Conservation (phyloP, 1,140 invertebrate species). For the Anoplophora glabripennis region DNA sequence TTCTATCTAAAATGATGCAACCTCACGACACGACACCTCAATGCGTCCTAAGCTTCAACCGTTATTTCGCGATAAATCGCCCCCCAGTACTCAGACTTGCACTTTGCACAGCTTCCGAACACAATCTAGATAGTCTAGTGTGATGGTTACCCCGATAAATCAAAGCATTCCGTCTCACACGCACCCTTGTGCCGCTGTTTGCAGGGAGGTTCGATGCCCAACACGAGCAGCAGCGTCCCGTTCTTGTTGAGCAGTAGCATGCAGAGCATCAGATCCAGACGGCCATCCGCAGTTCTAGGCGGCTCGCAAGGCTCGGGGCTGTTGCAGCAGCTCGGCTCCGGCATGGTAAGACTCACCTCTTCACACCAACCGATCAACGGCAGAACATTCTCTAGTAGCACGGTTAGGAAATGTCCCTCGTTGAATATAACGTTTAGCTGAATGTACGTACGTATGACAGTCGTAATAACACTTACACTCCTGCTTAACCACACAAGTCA, state of each 20-base stretch:
- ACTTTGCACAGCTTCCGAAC: no score
- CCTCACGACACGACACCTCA: no score
- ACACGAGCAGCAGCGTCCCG: constrained; percentile 82
- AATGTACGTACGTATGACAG: constrained; percentile 49
- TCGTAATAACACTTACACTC: constrained; percentile 32
- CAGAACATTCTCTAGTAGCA: constrained; percentile 66
- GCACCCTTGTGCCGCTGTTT: constrained; percentile 18
- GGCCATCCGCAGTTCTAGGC: constrained; percentile 66
- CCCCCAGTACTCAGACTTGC: no score
- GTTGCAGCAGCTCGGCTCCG: constrained; percentile 78
- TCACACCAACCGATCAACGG: constrained; percentile 59
- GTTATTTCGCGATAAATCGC: no score
- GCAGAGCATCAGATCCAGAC: constrained; percentile 75
- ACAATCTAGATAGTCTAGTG: no score
- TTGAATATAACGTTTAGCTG: constrained; percentile 58
- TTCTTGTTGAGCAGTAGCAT: constrained; percentile 78
- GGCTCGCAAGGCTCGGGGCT: constrained; percentile 69
- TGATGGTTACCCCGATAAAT: no score
- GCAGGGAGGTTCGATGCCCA: constrained; percentile 82
- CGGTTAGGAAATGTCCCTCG: constrained; percentile 75
- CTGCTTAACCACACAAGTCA: constrained; percentile 35
- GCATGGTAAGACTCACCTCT: constrained; percentile 81
- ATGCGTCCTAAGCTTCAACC: no score
- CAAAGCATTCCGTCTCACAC: not conserved
- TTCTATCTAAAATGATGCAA: no score